Evolutionary conservation across 92 coral and sea anemone species (phyloP), one percentile per base, ranked within the genome.

Genomic region (Porites evermanni): DNA sequence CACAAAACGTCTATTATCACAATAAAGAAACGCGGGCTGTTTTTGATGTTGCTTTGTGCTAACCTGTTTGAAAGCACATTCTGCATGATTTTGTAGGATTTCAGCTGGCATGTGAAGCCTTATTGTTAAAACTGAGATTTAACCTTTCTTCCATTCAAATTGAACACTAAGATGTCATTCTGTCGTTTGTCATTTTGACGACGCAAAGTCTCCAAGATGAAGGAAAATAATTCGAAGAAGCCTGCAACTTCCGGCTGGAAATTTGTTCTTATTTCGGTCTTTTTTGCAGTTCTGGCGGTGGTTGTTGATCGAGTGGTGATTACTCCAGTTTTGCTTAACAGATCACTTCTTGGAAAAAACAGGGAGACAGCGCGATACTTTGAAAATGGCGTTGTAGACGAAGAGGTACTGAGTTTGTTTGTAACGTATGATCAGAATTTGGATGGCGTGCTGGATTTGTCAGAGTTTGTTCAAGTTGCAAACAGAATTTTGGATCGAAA

Each of bases 391-490:
- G 93, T 32, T 14, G 87, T 89, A 64, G 92, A 90, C 61, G 92
- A 89, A 20, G 84, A 82, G 14, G 89, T 94, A 0, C 3, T 94
- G 61, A 86, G 92, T 44, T 81, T 96, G 82, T 96, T 96, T 76
- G 93, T 90, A 26, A 84, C 87, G 50, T 96, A 89, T 79, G 99
- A 96, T 88, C 90, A 89, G 38, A 88, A 96, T 72, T 84, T 86
- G 68, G 99, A 96, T 75, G 96, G 95, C 14, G 89, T 82, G 9
- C 84, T 96, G 12, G 95, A 95, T 83, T 70, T 93, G 68, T 75
- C 87, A 80, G 99, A 96, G 85, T 96, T 96, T 84, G 94, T 91
- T 17, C 80, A 91, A 66, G 81, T 96, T 70, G 93, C 94, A 70
- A 84, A 94, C 80, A 90, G 91, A 72, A 89, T 96, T 47, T 86